Evolutionary conservation across 2,113 vertebrate genomes (phyloP), one percentile per base, ranked within the genome.

Genomic region (Osmerus eperlanus): DNA sequence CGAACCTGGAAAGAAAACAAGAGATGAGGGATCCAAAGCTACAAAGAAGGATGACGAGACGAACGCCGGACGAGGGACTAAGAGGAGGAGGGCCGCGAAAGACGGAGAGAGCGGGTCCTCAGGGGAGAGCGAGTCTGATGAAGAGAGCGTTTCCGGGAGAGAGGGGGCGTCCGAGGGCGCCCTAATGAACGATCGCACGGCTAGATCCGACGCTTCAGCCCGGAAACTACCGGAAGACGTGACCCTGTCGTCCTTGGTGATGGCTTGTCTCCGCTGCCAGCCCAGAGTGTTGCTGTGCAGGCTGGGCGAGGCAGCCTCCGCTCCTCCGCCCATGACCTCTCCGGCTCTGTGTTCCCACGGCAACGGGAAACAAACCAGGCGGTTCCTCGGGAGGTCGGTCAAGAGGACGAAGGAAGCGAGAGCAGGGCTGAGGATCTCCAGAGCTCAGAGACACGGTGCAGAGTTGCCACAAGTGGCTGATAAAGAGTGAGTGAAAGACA

Each of bases 401-500:
- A 64, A 64, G 29, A 29, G 25, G 25, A 23, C 5, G 23, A 62
- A 13, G 25, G 55, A 9, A 1, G 4, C 11, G 15, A 83, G 72
- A 75, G 71, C 58, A 28, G n/a, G 3, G 55, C 15, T 9, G 36
- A n/a, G 51, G 5, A 32, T 41, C 1, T 23, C 14, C 66, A 18
- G 16, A 7, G 19, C 8, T 5, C n/a, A 5, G 21, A 84, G 67
- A 0, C 60, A 79, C 0, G 72, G 74, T 13, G 65, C 53, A 18
- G 53, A 72, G 53, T 19, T 52, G 68, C 23, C 55, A 0, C 28
- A 65, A 60, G 63, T 47, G 6, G 75, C 75, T 9, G 77, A 91
- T 74, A 90, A 90, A 86, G 87, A 89, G 92, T 93, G 89, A 92
- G 91, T 71, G 52, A 63, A 8, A 25, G 36, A 21, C 18, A 12